Evolutionary conservation across 2,888 invertebrate genomes (phyloP), one percentile per base, ranked within the genome.

Genomic region (Cataglyphis cursor): DNA sequence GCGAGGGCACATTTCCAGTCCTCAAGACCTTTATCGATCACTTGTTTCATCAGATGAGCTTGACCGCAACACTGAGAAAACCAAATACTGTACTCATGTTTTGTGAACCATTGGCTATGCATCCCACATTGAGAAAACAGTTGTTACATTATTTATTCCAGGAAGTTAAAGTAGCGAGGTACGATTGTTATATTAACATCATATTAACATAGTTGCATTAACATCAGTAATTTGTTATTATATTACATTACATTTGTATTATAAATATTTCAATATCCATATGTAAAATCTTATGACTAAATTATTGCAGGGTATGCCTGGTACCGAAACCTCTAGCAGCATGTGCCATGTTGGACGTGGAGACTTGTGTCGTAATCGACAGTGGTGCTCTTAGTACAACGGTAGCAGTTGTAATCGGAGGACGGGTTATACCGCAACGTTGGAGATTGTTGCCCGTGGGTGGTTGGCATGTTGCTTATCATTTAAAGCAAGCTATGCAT

Each of bases 351-450:
- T 82, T 95, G 64, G 94, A 93, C 59, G 89, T 94, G 10, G 95
- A 95, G 83, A 95, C 95, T 15, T 95, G 95, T 74, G 93, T 95
- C 18, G 95, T 95, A n/a, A 92, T 95, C 35, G 95, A 95, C 78
- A 95, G 95, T 86, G 95, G 95, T 66, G 95, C 95, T 68, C 85
- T 95, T 18, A 95, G 94, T 83, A 95, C 95, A 61, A 95, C 95
- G 8, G 95, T 95, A 3, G 94, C 95, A 21, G 94, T 95, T 64
- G 94, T 95, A 12, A 92, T 95, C 54, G 93, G 94, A 41, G 95
- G 95, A n/a, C 89, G 94, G 65, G 95, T 95, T 10, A 93, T 94
- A 81, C 93, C 94, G 3, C 92, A 93, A 70, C 93, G 95, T 9
- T 95, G 94, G 94, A 91, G 91, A 87, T 89, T 94, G 35, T 89